Conservation (phyloP, 2,113 vertebrate genomes). For the Sorex araneus region DNA sequence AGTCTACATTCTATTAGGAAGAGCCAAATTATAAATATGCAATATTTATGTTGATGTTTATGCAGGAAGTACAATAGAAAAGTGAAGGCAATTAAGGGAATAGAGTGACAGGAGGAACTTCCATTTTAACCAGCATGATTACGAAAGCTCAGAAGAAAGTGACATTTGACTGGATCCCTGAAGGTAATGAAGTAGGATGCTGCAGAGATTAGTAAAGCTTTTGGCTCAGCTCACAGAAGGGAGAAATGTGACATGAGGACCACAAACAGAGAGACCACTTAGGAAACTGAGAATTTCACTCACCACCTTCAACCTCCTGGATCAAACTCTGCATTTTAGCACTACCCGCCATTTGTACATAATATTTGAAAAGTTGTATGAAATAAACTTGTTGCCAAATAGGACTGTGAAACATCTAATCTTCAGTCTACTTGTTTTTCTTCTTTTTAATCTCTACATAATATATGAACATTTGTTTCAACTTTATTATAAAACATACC, state of each 20-base stretch:
- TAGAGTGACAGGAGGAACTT: not conserved
- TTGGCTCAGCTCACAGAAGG: not conserved
- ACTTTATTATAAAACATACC: constrained; percentile 5
- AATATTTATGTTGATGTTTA: not conserved
- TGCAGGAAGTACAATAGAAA: not conserved
- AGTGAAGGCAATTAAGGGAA: not conserved
- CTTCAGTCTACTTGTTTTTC: not conserved
- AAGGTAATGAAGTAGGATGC: not conserved
- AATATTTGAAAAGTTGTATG: not conserved
- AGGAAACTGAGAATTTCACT: not conserved
- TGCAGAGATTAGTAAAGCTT: not conserved
- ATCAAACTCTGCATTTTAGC: constrained; percentile 6
- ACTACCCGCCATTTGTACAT: rapidly evolving
- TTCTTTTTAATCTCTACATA: not conserved
- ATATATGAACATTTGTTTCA: not conserved
- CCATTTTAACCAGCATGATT: not conserved
- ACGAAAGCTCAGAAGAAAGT: not conserved
- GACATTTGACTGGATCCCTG: not conserved
- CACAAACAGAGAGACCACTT: not conserved
- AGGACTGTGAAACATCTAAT: not conserved
- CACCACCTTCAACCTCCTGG: not conserved
- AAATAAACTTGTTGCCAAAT: not conserved
- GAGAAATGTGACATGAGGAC: not conserved
- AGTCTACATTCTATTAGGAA: not conserved
- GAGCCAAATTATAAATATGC: not conserved